Evolutionary conservation across 2,888 invertebrate species (phyloP), one percentile per base, ranked within the genome.

Genomic region (Aleiodes testaceus): DNA sequence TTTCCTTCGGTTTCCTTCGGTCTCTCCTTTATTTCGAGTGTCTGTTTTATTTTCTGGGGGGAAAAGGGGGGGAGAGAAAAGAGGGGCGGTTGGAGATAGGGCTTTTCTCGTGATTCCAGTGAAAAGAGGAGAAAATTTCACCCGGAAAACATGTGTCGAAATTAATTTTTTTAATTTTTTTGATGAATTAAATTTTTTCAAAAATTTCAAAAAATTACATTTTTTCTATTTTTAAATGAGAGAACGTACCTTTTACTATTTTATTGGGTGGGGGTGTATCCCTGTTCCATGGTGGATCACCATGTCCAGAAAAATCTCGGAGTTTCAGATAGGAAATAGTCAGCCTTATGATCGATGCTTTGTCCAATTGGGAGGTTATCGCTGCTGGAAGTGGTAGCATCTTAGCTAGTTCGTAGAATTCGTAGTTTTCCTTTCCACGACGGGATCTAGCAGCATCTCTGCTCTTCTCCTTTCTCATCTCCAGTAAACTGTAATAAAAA

Each of bases 321-420:
- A 97, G 90, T 89, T 96, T 97, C 88, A 97, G 93, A 91, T 96
- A 97, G 89, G 96, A 96, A 88, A 97, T 97, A 85, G 97, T 97
- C 88, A 97, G 93, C 88, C 97, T 93, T 90, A 97, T 97, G 88
- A 97, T 97, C 87, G 97, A 97, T 75, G 97, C 97, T 89, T 97
- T 97, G 89, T 97, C 97, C 90, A 97, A 91, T 89, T 96, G 96
- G 85, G 95, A 95, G 85, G 97, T 97, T 86, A 97, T 97, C 84
- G 96, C 96, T 42, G 96, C 94, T 18, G 94, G 96, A 78, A 94
- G 91, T 30, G 95, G 97, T 88, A 95, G 91, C 97, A 95, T 97
- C 91, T 95, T 97, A 76, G 97, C 97, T 87, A 98, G 90, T 90
- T 97, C 97, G 89, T 97, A 97, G 89, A 97, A 98, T 90, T 98